These are phyloP conservation scores for Eustalomyia histrio DNA, from an alignment of 2,888 invertebrate species.

Conservation along the genomic window DNA sequence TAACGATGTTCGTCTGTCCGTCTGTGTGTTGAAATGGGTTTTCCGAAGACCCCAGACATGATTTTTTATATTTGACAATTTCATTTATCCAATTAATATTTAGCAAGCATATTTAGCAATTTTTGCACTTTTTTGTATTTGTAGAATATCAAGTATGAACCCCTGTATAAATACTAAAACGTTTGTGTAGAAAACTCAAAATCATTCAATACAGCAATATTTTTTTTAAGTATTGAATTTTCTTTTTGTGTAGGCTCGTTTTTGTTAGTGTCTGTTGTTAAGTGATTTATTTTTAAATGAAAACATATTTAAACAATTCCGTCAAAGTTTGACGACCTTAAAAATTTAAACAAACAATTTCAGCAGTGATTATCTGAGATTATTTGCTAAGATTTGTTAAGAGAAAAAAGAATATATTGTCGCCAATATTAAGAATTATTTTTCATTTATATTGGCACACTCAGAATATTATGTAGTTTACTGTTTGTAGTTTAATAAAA, in stretches of 20 bases:
- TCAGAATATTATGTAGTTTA: no score
- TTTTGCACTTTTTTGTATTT: no score
- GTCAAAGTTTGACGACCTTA: constrained; percentile 31
- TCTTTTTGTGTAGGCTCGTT: constrained; percentile 11
- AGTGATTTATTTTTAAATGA: constrained; percentile 2
- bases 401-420: constrained; percentile 5
- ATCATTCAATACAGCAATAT: background rate
- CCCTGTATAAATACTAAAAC: background rate
- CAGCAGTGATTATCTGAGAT: constrained; percentile 27
- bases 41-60: no score
- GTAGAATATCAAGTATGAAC: no score
- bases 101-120: no score
- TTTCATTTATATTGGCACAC: background rate
- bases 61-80: no score
- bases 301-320: constrained; percentile 21
- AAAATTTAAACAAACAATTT: constrained; percentile 31
- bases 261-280: background rate
- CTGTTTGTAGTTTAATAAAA: no score
- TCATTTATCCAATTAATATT: no score
- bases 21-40: no score
- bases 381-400: constrained; percentile 19
- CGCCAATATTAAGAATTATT: background rate
- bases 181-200: background rate
- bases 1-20: no score
- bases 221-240: background rate